Percentiles rank a stretch among this genome's conserved stretches.
Conservation (phyloP, 2,797 vertebrate genomes). For the Centropyge bicolor region DNA sequence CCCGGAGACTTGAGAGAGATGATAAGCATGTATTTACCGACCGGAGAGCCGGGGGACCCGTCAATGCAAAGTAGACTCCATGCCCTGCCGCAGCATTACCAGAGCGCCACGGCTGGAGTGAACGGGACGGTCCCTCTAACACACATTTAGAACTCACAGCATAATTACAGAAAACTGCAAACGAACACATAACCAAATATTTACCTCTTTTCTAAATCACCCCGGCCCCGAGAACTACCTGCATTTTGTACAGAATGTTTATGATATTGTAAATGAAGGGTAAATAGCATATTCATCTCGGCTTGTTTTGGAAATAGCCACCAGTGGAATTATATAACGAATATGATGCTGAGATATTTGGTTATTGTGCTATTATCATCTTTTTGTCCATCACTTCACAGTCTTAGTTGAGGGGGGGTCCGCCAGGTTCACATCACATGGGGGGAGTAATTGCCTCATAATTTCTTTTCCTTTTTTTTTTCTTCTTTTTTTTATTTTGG, state of each 20-base stretch:
- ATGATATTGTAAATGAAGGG: constrained; percentile 90
- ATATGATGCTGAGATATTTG: constrained; percentile 85
- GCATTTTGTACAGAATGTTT: constrained; percentile 94
- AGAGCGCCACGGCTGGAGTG: constrained; percentile 93
- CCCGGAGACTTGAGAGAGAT: constrained; percentile 98
- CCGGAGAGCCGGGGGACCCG: constrained; percentile 92
- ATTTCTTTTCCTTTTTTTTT: constrained; percentile 37
- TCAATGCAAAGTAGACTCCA: constrained; percentile 94
- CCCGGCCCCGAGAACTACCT: constrained; percentile 84
- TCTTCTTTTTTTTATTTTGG: not conserved
- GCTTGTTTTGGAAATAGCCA: constrained; percentile 76
- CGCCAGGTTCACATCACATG: constrained; percentile 79
- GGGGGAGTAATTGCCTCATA: constrained; percentile 70
- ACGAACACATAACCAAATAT: constrained; percentile 88
- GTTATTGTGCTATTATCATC: constrained; percentile 87
- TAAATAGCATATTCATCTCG: constrained; percentile 84
- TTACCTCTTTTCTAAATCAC: constrained; percentile 89
- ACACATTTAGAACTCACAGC: constrained; percentile 85
- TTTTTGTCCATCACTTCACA: constrained; percentile 81
- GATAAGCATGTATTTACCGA: constrained; percentile 98
- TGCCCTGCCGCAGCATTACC: constrained; percentile 96
- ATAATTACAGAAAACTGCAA: constrained; percentile 79
- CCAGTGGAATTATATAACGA: constrained; percentile 80
- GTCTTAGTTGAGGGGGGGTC: constrained; percentile 79
- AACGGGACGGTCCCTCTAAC: constrained; percentile 98